A percentile compares a stretch with the other conserved stretches of the same genome.
These are phyloP conservation scores for Spodoptera frugiperda DNA, from an alignment of 1,140 invertebrate species.

Conservation along the genomic window DNA sequence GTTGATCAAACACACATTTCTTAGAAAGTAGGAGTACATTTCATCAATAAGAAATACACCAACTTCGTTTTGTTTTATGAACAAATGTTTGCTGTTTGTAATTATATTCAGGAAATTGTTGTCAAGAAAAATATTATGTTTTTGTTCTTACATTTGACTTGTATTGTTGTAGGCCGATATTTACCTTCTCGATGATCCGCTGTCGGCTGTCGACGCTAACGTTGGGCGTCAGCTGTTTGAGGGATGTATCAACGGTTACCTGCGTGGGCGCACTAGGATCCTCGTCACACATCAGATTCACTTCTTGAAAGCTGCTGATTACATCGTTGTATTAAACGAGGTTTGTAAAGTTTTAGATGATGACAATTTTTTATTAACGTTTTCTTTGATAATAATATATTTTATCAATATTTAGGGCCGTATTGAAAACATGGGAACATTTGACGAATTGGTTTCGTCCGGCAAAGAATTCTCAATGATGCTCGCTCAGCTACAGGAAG, in stretches of 20 bases:
- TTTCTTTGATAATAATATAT: too few relatives aligned
- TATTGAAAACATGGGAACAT: slow-evolving; percentile 88
- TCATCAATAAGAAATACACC: neutral
- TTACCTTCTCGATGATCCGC: slow-evolving; percentile 94
- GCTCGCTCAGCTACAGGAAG: slow-evolving; percentile 80
- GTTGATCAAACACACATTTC: neutral
- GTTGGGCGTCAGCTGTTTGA: slow-evolving; percentile 91
- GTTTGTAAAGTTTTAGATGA: slow-evolving; percentile 68
- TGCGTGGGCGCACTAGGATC: slow-evolving; percentile 88
- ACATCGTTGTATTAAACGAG: slow-evolving; percentile 92
- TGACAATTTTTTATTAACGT: neutral
- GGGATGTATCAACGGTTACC: slow-evolving; percentile 89
- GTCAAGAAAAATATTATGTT: too few relatives aligned
- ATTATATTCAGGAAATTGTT: neutral
- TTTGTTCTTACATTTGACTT: too few relatives aligned
- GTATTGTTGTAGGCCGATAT: slow-evolving; percentile 88
- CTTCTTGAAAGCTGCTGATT: slow-evolving; percentile 90
- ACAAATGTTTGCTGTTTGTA: neutral
- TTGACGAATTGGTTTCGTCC: slow-evolving; percentile 74
- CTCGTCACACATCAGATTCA: slow-evolving; percentile 95
- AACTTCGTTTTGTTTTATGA: neutral
- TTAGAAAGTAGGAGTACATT: neutral
- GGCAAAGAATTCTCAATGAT: slow-evolving; percentile 88
- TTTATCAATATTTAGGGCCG: slow-evolving; percentile 73
- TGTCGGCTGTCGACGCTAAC: slow-evolving; percentile 92